Evolutionary conservation across 2,888 invertebrate species (phyloP).

Genomic region (Onthophagus sagittarius): DNA sequence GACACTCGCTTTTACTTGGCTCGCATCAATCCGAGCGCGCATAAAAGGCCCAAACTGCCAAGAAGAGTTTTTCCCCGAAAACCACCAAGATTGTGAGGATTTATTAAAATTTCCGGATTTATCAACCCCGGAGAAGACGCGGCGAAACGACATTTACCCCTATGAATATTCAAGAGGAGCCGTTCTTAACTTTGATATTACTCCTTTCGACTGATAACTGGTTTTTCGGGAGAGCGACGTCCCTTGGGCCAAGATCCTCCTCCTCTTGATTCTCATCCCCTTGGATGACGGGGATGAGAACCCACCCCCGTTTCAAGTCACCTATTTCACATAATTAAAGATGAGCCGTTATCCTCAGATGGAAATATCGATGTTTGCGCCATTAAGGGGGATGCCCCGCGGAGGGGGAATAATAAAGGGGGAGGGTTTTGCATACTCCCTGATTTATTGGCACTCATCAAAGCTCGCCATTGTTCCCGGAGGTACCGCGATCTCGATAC

Average conservation of each 20-base stretch:
- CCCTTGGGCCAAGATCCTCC: background rate
- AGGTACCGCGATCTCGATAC: slow-evolving; percentile 10
- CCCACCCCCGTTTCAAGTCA: background rate
- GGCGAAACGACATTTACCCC: slow-evolving; percentile 11
- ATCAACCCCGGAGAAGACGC: background rate
- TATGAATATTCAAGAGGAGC: slow-evolving; percentile 9
- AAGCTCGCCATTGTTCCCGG: slow-evolving; percentile 7
- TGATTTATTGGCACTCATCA: slow-evolving; percentile 12
- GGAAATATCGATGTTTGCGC: background rate
- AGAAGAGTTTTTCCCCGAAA: background rate
- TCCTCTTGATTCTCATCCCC: background rate
- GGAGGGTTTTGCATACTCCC: slow-evolving; percentile 8
- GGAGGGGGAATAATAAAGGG: background rate
- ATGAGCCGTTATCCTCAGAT: background rate
- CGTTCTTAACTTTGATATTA: background rate
- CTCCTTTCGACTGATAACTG: background rate
- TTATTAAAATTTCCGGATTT: background rate
- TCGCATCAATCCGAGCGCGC: background rate
- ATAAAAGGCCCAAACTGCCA: background rate
- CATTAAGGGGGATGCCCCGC: background rate
- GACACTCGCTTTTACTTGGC: too few relatives aligned
- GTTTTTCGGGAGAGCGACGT: background rate
- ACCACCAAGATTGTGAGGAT: background rate
- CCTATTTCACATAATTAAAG: background rate
- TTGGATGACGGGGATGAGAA: too few relatives aligned